Conservation (phyloP, 2,797 vertebrate species). For the Epinephelus malabaricus region DNA sequence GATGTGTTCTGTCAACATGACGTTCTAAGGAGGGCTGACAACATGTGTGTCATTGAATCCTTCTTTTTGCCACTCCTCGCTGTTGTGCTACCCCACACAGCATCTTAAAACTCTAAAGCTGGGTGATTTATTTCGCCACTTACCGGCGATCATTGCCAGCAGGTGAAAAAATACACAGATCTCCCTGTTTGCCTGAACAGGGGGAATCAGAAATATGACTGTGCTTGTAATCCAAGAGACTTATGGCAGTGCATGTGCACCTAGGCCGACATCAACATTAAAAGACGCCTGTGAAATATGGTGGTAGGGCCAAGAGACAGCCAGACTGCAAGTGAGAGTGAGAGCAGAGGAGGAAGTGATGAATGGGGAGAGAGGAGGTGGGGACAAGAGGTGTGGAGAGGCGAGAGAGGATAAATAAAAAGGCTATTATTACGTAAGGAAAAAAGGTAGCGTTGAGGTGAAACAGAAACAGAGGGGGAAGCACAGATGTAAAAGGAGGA, state of each 20-base stretch:
- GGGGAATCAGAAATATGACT: constrained; percentile 48
- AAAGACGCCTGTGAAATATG: constrained; percentile 53
- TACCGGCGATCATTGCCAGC: constrained; percentile 34
- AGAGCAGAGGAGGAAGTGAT: constrained; percentile 14
- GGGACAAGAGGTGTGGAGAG: neutral
- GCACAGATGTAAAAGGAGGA: neutral
- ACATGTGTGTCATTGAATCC: constrained; percentile 8
- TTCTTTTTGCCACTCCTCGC: constrained; percentile 29
- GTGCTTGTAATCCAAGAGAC: constrained; percentile 42
- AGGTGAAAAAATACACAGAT: constrained; percentile 41
- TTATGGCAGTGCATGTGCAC: constrained; percentile 23
- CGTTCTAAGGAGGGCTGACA: neutral
- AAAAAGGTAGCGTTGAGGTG: neutral
- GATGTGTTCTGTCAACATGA: constrained; percentile 13
- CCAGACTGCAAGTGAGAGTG: constrained; percentile 14
- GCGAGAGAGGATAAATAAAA: constrained; percentile 9
- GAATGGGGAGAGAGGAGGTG: neutral
- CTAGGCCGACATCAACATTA: constrained; percentile 25
- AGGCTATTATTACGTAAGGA: neutral
- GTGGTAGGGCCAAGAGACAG: constrained; percentile 22
- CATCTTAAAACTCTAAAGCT: constrained; percentile 41
- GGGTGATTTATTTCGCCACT: constrained; percentile 61
- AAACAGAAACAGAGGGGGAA: neutral
- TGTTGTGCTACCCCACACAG: constrained; percentile 14
- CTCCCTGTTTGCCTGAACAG: constrained; percentile 28